These are phyloP conservation scores for Argyresthia albistria DNA, from an alignment of 2,888 invertebrate genomes.

Conservation along the genomic window DNA sequence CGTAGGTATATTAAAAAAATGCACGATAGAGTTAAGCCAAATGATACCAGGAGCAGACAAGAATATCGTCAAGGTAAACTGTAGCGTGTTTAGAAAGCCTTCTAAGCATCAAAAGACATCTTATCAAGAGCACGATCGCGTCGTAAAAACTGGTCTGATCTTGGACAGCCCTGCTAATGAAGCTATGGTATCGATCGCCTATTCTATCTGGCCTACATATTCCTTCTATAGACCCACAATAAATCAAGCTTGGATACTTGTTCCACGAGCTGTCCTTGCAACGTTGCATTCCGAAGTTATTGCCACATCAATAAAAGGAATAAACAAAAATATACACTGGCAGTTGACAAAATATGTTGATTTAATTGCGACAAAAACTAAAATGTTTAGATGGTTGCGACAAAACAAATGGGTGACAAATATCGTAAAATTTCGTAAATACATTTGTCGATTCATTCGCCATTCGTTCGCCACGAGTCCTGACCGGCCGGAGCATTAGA, in stretches of 20 bases:
- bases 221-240: conserved; percentile 14
- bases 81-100: not conserved
- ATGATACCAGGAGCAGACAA: no score
- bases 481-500: no score
- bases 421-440: not conserved
- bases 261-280: not conserved
- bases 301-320: no score
- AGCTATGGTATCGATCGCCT: conserved; percentile 32
- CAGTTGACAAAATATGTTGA: no score
- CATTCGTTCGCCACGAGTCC: no score
- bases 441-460: no score
- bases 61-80: not conserved
- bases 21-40: no score
- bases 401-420: not conserved
- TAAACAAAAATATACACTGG: no score
- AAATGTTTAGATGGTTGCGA: not conserved
- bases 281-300: no score
- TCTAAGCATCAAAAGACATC: not conserved
- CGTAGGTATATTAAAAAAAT: no score
- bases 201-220: conserved; percentile 52
- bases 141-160: conserved; percentile 59
- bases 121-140: conserved; percentile 33
- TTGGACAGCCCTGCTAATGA: conserved; percentile 47
- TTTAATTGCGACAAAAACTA: no score
- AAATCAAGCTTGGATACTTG: not conserved